Evolutionary conservation across 1,140 invertebrate genomes (phyloP), one percentile per base, ranked within the genome.

Genomic region (Formica selysi): DNA sequence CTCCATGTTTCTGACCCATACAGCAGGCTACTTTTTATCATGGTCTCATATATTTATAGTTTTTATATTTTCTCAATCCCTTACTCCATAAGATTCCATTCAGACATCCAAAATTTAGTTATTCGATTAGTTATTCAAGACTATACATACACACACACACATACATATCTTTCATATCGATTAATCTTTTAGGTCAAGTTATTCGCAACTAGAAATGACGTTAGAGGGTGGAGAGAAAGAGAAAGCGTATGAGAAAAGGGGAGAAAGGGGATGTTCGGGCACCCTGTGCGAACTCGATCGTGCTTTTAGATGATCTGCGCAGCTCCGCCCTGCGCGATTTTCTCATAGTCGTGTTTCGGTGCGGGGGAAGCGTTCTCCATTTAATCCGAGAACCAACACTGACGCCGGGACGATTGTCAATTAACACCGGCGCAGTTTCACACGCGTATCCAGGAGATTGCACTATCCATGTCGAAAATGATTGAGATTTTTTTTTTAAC

Each of bases 271-370:
- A 59, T 59, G 54, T 59, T 59, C 7, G 3, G n/a, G 3, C n/a
- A 59, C n/a, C 54, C 54, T 59, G 54, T 59, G 54, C n/a, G 54
- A 22, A 19, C n/a, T 59, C n/a, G 54, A 59, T 59, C 54, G n/a
- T 59, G 54, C 54, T 59, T 59, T 59, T 59, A 22, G 54, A 51
- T 19, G 48, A 51, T 51, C 48, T 51, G 48, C 48, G 54, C 54
- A 22, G 8, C 54, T 59, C 54, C 54, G 54, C n/a, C 54, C 54
- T 59, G 8, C n/a, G 54, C 54, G 54, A 59, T 59, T 59, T 59
- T 59, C 54, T 59, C n/a, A 22, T 22, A 59, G 7, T 7, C 6
- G n/a, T 11, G 54, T 59, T n/a, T 59, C 54, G 54, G 54, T 19
- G 54, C 54, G 54, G 54, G n/a, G 54, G 54, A 59, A n/a, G n/a